Evolutionary conservation across 2,888 invertebrate genomes (phyloP), one percentile per base, ranked within the genome.

Genomic region (Reticulitermes lucifugus): DNA sequence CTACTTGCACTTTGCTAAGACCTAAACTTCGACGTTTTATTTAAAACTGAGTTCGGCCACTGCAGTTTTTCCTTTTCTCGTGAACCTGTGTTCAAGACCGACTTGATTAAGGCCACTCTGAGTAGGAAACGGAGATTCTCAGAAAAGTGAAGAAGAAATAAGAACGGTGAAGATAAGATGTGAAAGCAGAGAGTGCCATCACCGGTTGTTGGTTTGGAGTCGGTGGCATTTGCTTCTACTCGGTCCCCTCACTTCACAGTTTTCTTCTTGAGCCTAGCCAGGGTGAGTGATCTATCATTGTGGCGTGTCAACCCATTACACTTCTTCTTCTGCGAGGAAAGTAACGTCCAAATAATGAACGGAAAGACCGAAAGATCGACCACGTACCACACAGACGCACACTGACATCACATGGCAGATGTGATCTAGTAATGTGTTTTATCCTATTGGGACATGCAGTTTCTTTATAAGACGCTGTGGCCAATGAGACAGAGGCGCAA

Each of bases 231-330:
- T 60, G 18, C 18, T 60, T 60, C 60, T 22, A 7, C n/a, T 18
- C 60, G 21, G 60, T n/a, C 22, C 41, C 43, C 18, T 18, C 75
- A 25, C 41, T 35, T 35, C 75, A 22, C 22, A 41, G 21, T 41
- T 75, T 41, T 75, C 75, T 75, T 75, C 35, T 46, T 46, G 46
- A 12, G 9, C 46, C 9, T 12, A n/a, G 55, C 21, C 12, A 21
- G 73, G 73, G 35, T 73, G 73, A 73, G 75, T 41, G 75, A 75
- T 75, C 75, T 75, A 41, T 75, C 75, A 41, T 75, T 35, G 75
- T 14, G 43, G 35, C 41, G 43, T 41, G 75, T 75, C 75, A 75
- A 12, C 75, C 75, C 75, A 75, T 75, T 75, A 75, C 75, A 75
- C 41, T 35, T 43, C 75, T 75, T 41, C 10, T 46, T 46, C 46